Evolutionary conservation across 2,888 invertebrate species (phyloP), one percentile per base, ranked within the genome.

Genomic region (Hirudinaria manillensis): DNA sequence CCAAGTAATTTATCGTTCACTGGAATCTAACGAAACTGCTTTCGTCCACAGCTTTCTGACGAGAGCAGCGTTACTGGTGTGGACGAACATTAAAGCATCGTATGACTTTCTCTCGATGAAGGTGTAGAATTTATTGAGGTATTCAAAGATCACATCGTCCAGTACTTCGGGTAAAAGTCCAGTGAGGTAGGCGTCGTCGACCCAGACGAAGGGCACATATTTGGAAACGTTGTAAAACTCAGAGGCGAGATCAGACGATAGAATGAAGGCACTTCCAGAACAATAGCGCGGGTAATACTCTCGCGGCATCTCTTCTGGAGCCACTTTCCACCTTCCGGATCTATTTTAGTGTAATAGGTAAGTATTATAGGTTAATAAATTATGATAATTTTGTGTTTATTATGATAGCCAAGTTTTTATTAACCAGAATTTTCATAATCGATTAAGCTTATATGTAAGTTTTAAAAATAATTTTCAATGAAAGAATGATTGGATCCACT

Each of bases 201-300:
- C 36, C 68, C 68, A 68, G 1, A 68, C n/a, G 80, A 90, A 91
- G 27, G 88, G 86, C n/a, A 80, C 78, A 19, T 66, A 53, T 80
- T 90, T 91, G 29, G 88, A 86, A 24, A 91, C 32, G 88, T 86
- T 27, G 88, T 85, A 13, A 84, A 77, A 82, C 36, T 86, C 86
- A 27, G 83, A 82, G 0, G 90, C 90, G 1, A 90, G 88, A 78
- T 88, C 86, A 0, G 89, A 89, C 74, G 90, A 91, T 4, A 91
- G 91, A 0, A 86, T 76, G 75, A 84, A 84, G 6, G 85, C 85
- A 61, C 86, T 86, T 10, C 87, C 87, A 21, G 86, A 84, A 80
- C 86, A 87, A 80, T 87, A 87, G n/a, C 84, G 81, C n/a, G 86
- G 85, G 78, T 85, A 87, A 72, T 81, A 82, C 29, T 83, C 82